Conservation (phyloP, 1,140 invertebrate genomes). For the Drosophila micromelanica region DNA sequence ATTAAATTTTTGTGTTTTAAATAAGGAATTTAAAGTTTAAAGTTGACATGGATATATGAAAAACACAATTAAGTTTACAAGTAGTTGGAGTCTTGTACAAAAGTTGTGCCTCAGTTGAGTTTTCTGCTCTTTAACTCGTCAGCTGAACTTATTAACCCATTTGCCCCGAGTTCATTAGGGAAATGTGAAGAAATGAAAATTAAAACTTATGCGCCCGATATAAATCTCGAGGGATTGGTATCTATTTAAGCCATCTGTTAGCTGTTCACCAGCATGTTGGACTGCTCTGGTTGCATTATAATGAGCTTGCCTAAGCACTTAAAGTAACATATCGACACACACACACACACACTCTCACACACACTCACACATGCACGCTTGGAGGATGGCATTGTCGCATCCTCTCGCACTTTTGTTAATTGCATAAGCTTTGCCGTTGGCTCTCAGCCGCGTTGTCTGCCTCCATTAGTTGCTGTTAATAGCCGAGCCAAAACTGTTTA, state of each 20-base stretch:
- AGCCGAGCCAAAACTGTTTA: slow-evolving; percentile 74
- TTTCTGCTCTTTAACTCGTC: neutral
- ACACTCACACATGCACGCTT: neutral
- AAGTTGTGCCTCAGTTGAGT: neutral
- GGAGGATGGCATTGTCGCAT: neutral
- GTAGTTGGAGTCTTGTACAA: too few relatives aligned
- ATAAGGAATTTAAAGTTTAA: too few relatives aligned
- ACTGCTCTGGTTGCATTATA: slow-evolving; percentile 12
- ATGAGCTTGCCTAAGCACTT: slow-evolving; percentile 18
- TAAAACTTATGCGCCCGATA: neutral
- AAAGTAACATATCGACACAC: neutral
- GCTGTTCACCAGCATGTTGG: neutral
- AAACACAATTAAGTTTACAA: too few relatives aligned
- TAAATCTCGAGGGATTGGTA: slow-evolving; percentile 4
- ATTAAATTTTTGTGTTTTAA: too few relatives aligned
- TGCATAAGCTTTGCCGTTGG: slow-evolving; percentile 61
- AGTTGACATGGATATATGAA: too few relatives aligned
- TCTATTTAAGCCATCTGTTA: slow-evolving; percentile 30
- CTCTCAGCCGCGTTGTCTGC: slow-evolving; percentile 42
- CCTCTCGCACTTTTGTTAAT: slow-evolving; percentile 56
- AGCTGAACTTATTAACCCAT: neutral
- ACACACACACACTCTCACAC: neutral
- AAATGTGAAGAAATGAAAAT: neutral
- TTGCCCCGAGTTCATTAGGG: neutral
- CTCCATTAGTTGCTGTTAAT: slow-evolving; percentile 75